Conservation (phyloP, 2,797 vertebrate species). For the Scolopax rusticola region DNA sequence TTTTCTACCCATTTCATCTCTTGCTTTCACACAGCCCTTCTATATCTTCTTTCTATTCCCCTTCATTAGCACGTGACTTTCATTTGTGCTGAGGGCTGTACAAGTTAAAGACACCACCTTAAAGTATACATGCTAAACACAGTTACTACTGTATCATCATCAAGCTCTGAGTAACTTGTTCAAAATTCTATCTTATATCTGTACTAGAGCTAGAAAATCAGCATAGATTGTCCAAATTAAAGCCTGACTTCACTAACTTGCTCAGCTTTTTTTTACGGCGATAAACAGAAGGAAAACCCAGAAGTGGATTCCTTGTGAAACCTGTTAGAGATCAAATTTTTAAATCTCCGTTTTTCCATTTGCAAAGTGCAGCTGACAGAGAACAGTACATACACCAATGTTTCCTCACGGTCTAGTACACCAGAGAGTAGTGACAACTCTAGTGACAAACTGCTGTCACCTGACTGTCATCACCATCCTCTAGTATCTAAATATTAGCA, state of each 20-base stretch:
- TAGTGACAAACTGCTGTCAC: slow-evolving; percentile 13
- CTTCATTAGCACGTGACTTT: not conserved
- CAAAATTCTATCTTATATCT: not conserved
- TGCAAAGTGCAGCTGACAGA: not conserved
- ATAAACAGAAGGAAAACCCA: not conserved
- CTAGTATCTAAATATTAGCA: slow-evolving; percentile 6
- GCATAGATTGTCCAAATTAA: not conserved
- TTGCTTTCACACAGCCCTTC: not conserved
- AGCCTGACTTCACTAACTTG: not conserved
- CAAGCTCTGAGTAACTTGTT: not conserved
- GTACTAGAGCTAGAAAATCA: not conserved
- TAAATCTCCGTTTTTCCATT: not conserved
- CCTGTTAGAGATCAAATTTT: not conserved
- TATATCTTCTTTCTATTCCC: not conserved
- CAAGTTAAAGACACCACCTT: not conserved
- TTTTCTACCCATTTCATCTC: not conserved
- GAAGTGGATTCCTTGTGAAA: not conserved
- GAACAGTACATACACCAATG: not conserved
- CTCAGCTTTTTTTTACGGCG: not conserved
- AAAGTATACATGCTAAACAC: not conserved
- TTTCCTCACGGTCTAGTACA: not conserved
- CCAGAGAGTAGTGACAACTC: not conserved
- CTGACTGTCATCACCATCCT: not conserved
- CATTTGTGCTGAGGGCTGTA: not conserved
- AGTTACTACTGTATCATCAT: not conserved